Evolutionary conservation across 2,888 invertebrate species (phyloP).

Genomic region (Isotomurus palustris): DNA sequence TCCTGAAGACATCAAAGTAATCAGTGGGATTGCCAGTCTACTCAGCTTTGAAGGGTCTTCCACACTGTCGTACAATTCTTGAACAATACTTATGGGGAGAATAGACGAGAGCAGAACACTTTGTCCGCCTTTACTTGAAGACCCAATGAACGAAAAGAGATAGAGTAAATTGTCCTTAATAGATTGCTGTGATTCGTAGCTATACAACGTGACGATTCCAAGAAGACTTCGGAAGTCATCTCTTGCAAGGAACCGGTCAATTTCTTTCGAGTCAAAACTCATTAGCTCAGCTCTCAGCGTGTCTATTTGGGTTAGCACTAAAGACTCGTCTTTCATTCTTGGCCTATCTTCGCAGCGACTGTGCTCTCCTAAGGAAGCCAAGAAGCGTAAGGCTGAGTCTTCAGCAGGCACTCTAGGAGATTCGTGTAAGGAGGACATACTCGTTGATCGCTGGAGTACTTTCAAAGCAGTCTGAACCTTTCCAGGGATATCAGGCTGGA

Average conservation of each 20-base stretch:
- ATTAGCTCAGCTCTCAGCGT: not conserved
- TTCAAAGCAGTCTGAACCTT: not conserved
- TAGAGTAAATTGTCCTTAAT: conserved; percentile 21
- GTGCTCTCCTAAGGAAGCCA: not conserved
- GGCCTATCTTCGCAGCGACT: not conserved
- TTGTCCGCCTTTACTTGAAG: conserved; percentile 11
- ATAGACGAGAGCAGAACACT: conserved; percentile 11
- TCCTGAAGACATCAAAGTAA: conserved; percentile 15
- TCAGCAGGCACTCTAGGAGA: not conserved
- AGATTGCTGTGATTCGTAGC: conserved; percentile 9
- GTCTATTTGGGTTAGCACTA: not conserved
- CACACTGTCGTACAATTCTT: conserved; percentile 16
- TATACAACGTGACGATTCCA: conserved; percentile 22
- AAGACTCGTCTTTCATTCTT: not conserved
- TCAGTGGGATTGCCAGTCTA: conserved; percentile 14
- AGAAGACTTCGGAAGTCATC: conserved; percentile 12
- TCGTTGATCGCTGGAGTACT: not conserved
- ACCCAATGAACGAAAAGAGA: conserved; percentile 23
- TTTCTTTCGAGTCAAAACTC: not conserved
- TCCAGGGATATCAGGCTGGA: not conserved
- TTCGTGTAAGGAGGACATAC: too few species aligned
- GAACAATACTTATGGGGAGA: conserved; percentile 17
- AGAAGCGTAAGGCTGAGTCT: not conserved
- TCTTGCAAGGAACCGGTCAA: not conserved
- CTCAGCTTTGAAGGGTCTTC: conserved; percentile 1